phyloP scores from a whole-genome alignment of 1,140 invertebrate genomes.

The Lerema accius region DNA sequence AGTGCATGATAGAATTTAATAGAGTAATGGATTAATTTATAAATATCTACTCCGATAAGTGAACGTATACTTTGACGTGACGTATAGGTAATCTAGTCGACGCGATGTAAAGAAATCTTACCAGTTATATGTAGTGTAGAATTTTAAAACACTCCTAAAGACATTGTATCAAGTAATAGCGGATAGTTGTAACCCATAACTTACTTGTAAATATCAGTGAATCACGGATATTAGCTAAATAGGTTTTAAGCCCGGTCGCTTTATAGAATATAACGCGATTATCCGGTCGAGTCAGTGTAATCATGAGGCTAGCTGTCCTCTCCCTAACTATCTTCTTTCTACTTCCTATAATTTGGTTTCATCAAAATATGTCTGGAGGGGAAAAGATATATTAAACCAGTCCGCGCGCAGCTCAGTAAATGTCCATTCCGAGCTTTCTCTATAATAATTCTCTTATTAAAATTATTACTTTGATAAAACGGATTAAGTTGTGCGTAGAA shows the following conservation, averaged over 20 bases:
- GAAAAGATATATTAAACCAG: slow-evolving; percentile 50
- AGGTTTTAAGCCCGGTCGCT: slow-evolving; percentile 44
- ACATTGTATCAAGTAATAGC: background rate
- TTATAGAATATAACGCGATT: slow-evolving; percentile 59
- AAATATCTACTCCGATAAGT: too few species aligned
- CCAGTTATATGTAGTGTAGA: too few species aligned
- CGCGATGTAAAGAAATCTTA: too few species aligned
- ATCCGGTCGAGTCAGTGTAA: slow-evolving; percentile 51
- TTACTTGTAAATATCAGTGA: slow-evolving; percentile 45
- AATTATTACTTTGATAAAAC: slow-evolving; percentile 23
- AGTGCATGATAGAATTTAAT: too few species aligned
- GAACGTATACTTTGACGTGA: too few species aligned
- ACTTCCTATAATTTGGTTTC: slow-evolving; percentile 67
- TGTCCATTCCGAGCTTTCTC: slow-evolving; percentile 48
- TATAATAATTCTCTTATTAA: slow-evolving; percentile 38
- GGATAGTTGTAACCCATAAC: slow-evolving; percentile 38
- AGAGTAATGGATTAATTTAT: too few species aligned
- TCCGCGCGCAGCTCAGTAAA: slow-evolving; percentile 40
- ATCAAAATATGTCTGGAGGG: slow-evolving; percentile 53
- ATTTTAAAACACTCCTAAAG: slow-evolving; percentile 30
- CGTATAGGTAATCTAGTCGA: too few species aligned
- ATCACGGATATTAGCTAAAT: slow-evolving; percentile 47
- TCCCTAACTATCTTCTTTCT: slow-evolving; percentile 46
- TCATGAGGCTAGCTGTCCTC: slow-evolving; percentile 42
- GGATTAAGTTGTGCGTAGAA: slow-evolving; percentile 21